Evolutionary conservation across 2,888 invertebrate species (phyloP).

Genomic region (Gortyna flavago): DNA sequence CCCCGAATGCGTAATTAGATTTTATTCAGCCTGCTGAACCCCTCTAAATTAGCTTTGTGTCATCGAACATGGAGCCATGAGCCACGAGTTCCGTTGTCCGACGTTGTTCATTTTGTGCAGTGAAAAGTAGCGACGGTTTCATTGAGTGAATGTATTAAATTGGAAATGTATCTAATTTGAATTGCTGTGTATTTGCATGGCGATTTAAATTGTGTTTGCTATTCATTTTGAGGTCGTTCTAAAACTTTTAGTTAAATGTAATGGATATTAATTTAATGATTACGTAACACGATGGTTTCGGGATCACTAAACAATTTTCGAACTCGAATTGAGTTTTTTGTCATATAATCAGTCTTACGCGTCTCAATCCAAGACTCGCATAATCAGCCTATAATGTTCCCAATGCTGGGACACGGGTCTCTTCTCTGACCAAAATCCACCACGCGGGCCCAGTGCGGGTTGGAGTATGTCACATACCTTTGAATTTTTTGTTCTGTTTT

Average conservation of each 20-base stretch:
- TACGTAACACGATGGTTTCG: not conserved
- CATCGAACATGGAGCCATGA: slow-evolving; percentile 53
- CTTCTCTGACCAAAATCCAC: not conserved
- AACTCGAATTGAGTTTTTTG: not conserved
- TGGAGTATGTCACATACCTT: not conserved
- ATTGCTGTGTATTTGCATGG: slow-evolving; percentile 21
- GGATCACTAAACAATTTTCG: not conserved
- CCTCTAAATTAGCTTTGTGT: slow-evolving; percentile 67
- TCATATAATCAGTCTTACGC: not conserved
- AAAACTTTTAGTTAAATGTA: not conserved
- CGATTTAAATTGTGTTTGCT: slow-evolving; percentile 7
- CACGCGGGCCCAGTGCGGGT: not conserved
- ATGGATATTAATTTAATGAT: not conserved
- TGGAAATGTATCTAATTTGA: slow-evolving; percentile 24
- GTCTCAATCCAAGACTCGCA: too few species aligned
- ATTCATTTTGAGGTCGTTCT: not conserved
- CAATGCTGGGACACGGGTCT: too few species aligned
- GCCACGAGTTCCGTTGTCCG: slow-evolving; percentile 26
- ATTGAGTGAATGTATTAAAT: slow-evolving; percentile 11
- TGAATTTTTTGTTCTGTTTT: not conserved
- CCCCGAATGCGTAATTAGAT: slow-evolving; percentile 70
- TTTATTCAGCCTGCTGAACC: slow-evolving; percentile 70
- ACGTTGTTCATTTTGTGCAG: slow-evolving; percentile 31
- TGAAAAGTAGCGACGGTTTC: slow-evolving; percentile 23
- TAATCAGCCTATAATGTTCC: too few species aligned